Percentiles rank a stretch among this genome's conserved stretches.
phyloP scores from a whole-genome alignment of 92 coral and sea anemone species.

The Phymanthus crucifer region DNA sequence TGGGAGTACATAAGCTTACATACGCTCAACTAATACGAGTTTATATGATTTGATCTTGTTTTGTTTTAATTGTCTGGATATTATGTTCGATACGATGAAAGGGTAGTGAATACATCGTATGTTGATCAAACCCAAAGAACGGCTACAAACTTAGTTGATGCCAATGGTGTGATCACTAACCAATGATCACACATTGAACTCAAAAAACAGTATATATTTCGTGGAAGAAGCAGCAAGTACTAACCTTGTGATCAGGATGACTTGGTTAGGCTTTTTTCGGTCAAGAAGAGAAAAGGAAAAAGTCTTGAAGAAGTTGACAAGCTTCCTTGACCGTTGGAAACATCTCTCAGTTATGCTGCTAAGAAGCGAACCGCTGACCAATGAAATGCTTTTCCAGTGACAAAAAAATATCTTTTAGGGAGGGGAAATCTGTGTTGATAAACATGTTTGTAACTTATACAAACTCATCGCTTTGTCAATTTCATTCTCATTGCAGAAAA shows the following conservation, averaged over 20 bases:
- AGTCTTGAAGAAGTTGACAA: neutral
- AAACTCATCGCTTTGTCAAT: neutral
- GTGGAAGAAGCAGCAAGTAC: neutral
- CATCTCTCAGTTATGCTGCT: slow-evolving; percentile 26
- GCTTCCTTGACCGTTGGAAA: neutral
- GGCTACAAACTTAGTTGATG: neutral
- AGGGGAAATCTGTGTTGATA: neutral
- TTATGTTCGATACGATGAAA: too few relatives aligned
- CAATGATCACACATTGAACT: too few relatives aligned
- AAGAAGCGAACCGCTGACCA: slow-evolving; percentile 31
- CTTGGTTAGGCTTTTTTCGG: neutral
- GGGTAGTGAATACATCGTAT: too few relatives aligned
- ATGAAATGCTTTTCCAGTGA: neutral
- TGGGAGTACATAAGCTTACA: too few relatives aligned
- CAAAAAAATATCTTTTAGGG: slow-evolving; percentile 9
- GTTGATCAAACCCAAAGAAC: neutral
- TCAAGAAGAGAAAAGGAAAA: neutral
- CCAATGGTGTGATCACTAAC: too few relatives aligned
- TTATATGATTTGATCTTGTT: too few relatives aligned
- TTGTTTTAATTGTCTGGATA: too few relatives aligned
- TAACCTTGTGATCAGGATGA: slow-evolving; percentile 6
- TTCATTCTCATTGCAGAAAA: neutral
- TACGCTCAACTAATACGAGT: neutral
- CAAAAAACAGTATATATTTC: neutral
- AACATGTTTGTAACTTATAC: too few relatives aligned